Evolutionary conservation across 2,888 invertebrate species (phyloP).

Genomic region (Endotricha flammealis): DNA sequence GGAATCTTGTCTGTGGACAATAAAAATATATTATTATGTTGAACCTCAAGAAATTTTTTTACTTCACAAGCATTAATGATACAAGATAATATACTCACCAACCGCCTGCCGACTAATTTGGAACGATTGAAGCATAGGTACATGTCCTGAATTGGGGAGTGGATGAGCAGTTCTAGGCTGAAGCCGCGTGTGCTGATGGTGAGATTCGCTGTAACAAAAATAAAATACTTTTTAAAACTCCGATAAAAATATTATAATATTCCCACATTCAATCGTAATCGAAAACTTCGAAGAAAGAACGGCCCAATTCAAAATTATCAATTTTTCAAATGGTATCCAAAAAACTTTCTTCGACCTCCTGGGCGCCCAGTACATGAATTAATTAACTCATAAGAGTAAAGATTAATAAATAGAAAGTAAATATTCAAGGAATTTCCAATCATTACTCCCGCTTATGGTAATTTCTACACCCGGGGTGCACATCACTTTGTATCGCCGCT

Average conservation of each 20-base stretch:
- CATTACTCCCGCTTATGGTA: constrained; percentile 36
- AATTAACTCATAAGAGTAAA: constrained; percentile 50
- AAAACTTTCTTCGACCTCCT: constrained; percentile 38
- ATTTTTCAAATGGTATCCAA: constrained; percentile 1
- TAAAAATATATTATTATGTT: background rate
- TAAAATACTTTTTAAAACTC: too few species aligned
- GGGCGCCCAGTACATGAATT: constrained; percentile 34
- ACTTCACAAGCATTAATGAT: too few species aligned
- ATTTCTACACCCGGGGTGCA: constrained; percentile 51
- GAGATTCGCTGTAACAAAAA: constrained; percentile 81
- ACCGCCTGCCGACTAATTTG: constrained; percentile 84
- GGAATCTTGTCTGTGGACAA: constrained; percentile 67
- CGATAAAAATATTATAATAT: too few species aligned
- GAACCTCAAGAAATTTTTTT: background rate
- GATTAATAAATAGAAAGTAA: constrained; percentile 53
- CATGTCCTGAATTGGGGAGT: constrained; percentile 84
- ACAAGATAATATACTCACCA: constrained; percentile 51
- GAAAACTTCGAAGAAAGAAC: too few species aligned
- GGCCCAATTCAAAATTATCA: too few species aligned
- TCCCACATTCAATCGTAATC: too few species aligned
- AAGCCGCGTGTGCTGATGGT: constrained; percentile 81
- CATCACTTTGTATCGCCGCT: constrained; percentile 45
- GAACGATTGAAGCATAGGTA: constrained; percentile 88
- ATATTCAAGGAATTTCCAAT: constrained; percentile 47
- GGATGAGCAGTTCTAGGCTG: constrained; percentile 80